These are phyloP conservation scores for Drosophila lacicola DNA, from an alignment of 2,888 invertebrate genomes.

Conservation along the genomic window DNA sequence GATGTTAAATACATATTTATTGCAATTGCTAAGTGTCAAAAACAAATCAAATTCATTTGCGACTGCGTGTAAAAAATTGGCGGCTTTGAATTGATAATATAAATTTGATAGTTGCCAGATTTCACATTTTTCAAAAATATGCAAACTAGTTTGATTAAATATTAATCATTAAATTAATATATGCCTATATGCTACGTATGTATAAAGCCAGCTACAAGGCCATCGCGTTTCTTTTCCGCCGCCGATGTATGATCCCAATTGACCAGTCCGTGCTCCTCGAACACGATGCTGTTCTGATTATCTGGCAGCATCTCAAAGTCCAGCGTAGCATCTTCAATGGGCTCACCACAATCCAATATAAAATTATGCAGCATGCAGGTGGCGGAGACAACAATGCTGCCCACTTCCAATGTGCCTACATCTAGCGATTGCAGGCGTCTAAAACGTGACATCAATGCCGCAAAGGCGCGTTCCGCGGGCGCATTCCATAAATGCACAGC, in stretches of 20 bases:
- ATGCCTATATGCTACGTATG: not conserved
- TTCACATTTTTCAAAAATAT: not conserved
- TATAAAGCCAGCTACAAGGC: slow-evolving; percentile 39
- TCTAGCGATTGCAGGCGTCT: slow-evolving; percentile 42
- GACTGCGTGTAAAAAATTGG: slow-evolving; percentile 8
- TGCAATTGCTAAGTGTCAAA: not conserved
- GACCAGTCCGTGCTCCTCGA: slow-evolving; percentile 42
- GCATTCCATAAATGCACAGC: slow-evolving; percentile 49
- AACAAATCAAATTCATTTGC: not conserved
- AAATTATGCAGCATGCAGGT: slow-evolving; percentile 61
- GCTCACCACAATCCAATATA: slow-evolving; percentile 46
- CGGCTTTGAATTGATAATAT: slow-evolving; percentile 11
- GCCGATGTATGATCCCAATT: slow-evolving; percentile 35
- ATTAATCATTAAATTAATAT: not conserved
- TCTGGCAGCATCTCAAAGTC: slow-evolving; percentile 44
- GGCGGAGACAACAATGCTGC: slow-evolving; percentile 41
- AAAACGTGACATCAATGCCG: slow-evolving; percentile 46
- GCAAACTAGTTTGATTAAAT: not conserved
- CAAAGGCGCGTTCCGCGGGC: slow-evolving; percentile 37
- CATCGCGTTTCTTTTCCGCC: slow-evolving; percentile 52
- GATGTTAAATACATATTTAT: slow-evolving; percentile 81
- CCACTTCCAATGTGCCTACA: slow-evolving; percentile 39
- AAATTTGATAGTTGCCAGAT: slow-evolving; percentile 2
- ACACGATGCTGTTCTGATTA: slow-evolving; percentile 15
- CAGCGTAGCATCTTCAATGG: slow-evolving; percentile 37